Conservation (phyloP, 2,888 invertebrate genomes). For the Julus scanicus region DNA sequence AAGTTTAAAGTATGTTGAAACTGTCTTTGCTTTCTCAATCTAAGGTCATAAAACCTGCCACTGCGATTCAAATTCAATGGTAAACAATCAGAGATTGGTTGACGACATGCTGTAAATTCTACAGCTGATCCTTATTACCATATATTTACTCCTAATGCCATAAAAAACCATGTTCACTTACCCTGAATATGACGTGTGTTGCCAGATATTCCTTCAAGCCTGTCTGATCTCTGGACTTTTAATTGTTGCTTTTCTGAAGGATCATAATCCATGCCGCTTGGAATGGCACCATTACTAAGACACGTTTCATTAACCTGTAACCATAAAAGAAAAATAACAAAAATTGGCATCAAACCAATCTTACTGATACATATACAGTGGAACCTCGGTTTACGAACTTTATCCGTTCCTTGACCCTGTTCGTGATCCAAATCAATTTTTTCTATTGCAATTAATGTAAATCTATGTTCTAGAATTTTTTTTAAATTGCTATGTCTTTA, state of each 20-base stretch:
- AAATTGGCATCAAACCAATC: background rate
- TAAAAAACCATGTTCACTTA: constrained; percentile 3
- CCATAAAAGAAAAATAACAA: background rate
- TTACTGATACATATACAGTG: too few species aligned
- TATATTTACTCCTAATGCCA: background rate
- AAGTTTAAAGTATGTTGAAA: background rate
- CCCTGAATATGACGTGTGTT: constrained; percentile 50
- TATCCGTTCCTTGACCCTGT: too few species aligned
- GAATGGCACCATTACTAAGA: constrained; percentile 49
- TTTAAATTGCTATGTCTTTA: too few species aligned
- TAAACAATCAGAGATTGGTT: background rate
- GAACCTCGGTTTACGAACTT: too few species aligned
- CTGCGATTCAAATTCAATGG: background rate
- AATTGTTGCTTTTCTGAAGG: constrained; percentile 48
- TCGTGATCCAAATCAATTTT: too few species aligned
- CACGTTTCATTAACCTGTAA: constrained; percentile 52
- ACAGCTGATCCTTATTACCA: constrained; percentile 1
- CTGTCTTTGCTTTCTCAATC: background rate
- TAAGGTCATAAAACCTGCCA: background rate
- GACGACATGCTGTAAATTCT: background rate
- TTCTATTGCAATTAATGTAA: too few species aligned
- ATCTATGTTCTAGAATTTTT: too few species aligned
- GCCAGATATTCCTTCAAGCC: constrained; percentile 44
- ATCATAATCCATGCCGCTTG: constrained; percentile 4
- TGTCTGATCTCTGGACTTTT: constrained; percentile 16